Evolutionary conservation across 2,113 vertebrate species (phyloP).

Genomic region (Sturnus vulgaris): DNA sequence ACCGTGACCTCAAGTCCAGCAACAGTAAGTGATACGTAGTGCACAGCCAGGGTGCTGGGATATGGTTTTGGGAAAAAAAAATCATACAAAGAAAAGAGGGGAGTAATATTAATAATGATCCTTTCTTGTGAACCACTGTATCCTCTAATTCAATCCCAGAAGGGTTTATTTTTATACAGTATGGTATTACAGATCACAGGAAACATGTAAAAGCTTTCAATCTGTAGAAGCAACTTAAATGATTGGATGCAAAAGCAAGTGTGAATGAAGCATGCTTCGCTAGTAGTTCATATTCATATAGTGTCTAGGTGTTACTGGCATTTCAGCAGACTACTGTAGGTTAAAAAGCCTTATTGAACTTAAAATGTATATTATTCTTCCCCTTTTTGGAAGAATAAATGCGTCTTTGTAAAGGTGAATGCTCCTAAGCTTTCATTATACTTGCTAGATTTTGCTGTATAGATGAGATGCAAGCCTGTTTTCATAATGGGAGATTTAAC

Average conservation of each 20-base stretch:
- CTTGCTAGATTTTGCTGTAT: neutral
- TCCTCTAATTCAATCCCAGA: slow-evolving; percentile 47
- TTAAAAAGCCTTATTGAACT: neutral
- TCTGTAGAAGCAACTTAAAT: neutral
- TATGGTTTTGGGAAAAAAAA: neutral
- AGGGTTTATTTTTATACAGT: neutral
- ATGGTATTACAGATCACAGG: neutral
- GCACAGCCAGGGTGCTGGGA: neutral
- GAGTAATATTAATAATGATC: neutral
- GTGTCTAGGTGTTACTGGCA: neutral
- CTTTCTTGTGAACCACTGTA: slow-evolving; percentile 63
- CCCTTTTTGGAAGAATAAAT: neutral
- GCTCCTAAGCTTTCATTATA: neutral
- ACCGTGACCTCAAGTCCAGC: slow-evolving; percentile 97
- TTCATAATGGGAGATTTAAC: neutral
- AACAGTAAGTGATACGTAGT: slow-evolving; percentile 87
- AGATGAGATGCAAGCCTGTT: neutral
- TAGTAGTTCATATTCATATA: neutral
- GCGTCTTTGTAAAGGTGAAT: neutral
- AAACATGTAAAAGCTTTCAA: neutral
- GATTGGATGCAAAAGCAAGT: neutral
- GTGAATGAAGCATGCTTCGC: neutral
- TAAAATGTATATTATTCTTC: neutral
- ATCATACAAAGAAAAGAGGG: neutral
- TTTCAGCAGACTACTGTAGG: neutral